Percentiles rank a stretch among this genome's conserved stretches.
phyloP scores from a whole-genome alignment of 2,888 invertebrate species.

The Leptinotarsa tumamoca region DNA sequence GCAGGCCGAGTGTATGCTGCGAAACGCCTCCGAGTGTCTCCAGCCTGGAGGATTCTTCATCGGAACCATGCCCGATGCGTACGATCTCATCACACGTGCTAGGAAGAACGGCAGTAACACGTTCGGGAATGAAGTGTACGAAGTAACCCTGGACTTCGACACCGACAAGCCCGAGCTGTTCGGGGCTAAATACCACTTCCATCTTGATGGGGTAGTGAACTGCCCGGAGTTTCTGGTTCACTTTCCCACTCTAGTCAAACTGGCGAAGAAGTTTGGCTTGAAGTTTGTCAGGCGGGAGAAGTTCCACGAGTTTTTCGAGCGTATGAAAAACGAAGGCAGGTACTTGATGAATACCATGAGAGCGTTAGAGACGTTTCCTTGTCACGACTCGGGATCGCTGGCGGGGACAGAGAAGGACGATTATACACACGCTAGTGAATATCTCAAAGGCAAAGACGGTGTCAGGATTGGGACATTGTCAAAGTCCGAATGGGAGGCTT shows the following conservation, averaged over 20 bases:
- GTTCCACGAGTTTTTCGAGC: slow-evolving; percentile 85
- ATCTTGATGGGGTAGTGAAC: slow-evolving; percentile 95
- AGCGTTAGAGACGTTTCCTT: slow-evolving; percentile 85
- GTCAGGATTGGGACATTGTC: slow-evolving; percentile 84
- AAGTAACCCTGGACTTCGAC: slow-evolving; percentile 79
- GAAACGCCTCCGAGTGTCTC: slow-evolving; percentile 91
- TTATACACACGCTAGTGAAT: slow-evolving; percentile 79
- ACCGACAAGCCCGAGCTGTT: slow-evolving; percentile 83
- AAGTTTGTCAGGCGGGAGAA: slow-evolving; percentile 76
- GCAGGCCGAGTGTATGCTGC: slow-evolving; percentile 92
- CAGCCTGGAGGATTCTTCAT: slow-evolving; percentile 94
- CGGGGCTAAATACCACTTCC: slow-evolving; percentile 96
- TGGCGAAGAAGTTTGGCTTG: slow-evolving; percentile 79
- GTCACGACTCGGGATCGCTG: slow-evolving; percentile 68
- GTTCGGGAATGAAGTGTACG: slow-evolving; percentile 86
- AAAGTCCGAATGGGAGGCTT: slow-evolving; percentile 92
- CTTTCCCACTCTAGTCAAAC: slow-evolving; percentile 84
- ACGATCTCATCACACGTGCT: slow-evolving; percentile 86
- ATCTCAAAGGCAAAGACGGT: slow-evolving; percentile 66
- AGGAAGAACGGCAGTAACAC: slow-evolving; percentile 70
- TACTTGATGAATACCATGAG: slow-evolving; percentile 81
- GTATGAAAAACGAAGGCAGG: slow-evolving; percentile 71
- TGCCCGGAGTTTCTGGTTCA: slow-evolving; percentile 99
- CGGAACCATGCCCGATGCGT: slow-evolving; percentile 95
- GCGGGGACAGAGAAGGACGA: slow-evolving; percentile 74